phyloP scores from a whole-genome alignment of 2,113 vertebrate genomes.

The Otolemur garnettii region DNA sequence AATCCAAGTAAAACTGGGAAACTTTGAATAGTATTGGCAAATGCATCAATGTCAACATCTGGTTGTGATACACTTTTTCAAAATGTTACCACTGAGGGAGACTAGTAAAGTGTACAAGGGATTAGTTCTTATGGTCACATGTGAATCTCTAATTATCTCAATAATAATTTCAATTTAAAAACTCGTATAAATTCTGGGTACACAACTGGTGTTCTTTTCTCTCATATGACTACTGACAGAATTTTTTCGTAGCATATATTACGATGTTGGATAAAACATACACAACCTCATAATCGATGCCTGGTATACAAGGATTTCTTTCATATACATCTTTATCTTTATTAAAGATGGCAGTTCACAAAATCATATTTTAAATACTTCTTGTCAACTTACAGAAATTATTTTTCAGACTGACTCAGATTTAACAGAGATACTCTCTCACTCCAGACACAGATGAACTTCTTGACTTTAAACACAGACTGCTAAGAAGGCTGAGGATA shows the following conservation, averaged over 20 bases:
- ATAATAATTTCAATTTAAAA: not conserved
- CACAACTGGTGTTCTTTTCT: not conserved
- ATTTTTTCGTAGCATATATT: not conserved
- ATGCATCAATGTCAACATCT: not conserved
- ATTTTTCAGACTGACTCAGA: not conserved
- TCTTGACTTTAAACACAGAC: not conserved
- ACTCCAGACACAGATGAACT: not conserved
- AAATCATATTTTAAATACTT: slow-evolving; percentile 1
- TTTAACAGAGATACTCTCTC: not conserved
- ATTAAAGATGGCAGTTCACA: not conserved
- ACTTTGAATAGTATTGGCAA: not conserved
- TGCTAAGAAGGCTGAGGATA: not conserved
- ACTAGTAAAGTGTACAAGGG: not conserved
- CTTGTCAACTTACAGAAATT: not conserved
- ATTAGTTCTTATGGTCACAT: not conserved
- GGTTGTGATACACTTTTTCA: not conserved
- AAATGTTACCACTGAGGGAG: not conserved
- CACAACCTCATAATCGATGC: too few species aligned
- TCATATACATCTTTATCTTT: not conserved
- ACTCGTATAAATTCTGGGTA: not conserved
- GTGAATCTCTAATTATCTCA: not conserved
- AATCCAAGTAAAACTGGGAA: not conserved
- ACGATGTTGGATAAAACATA: not conserved
- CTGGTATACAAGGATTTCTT: not conserved
- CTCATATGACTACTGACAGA: not conserved